Evolutionary conservation across 1,140 invertebrate genomes (phyloP).

Genomic region (Mamestra configurata): DNA sequence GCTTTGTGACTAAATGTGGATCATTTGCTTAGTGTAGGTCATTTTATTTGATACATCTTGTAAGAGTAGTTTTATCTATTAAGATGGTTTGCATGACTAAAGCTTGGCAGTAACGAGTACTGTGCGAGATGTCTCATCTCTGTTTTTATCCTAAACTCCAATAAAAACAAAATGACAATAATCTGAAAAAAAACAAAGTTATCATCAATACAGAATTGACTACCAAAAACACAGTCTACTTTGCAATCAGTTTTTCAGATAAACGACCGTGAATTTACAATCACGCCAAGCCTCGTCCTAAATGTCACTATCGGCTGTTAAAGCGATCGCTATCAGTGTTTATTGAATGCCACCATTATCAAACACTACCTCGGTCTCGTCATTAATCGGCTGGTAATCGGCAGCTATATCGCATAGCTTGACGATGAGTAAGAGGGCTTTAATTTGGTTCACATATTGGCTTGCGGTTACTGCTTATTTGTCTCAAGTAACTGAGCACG

Average conservation of each 20-base stretch:
- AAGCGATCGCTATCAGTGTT: conserved; percentile 38
- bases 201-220: neutral
- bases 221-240: neutral
- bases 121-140: too few relatives aligned
- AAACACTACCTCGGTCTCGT: conserved; percentile 44
- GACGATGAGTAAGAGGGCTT: conserved; percentile 53
- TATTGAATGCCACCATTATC: conserved; percentile 55
- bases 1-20: conserved; percentile 39
- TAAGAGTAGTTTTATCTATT: conserved; percentile 2
- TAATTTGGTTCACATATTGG: conserved; percentile 50
- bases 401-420: conserved; percentile 53
- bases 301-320: conserved; percentile 24
- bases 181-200: neutral
- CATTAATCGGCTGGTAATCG: conserved; percentile 57
- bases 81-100: neutral
- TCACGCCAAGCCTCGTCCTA: conserved; percentile 28
- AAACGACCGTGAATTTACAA: conserved; percentile 42
- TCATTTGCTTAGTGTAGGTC: conserved; percentile 40
- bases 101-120: neutral
- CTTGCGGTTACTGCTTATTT: conserved; percentile 29
- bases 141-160: neutral
- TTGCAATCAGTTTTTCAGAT: conserved; percentile 26
- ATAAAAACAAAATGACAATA: neutral
- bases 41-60: conserved; percentile 23
- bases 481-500: conserved; percentile 26